These are phyloP conservation scores for Lacerta viridis DNA, from an alignment of 2,797 vertebrate species.

Conservation along the genomic window DNA sequence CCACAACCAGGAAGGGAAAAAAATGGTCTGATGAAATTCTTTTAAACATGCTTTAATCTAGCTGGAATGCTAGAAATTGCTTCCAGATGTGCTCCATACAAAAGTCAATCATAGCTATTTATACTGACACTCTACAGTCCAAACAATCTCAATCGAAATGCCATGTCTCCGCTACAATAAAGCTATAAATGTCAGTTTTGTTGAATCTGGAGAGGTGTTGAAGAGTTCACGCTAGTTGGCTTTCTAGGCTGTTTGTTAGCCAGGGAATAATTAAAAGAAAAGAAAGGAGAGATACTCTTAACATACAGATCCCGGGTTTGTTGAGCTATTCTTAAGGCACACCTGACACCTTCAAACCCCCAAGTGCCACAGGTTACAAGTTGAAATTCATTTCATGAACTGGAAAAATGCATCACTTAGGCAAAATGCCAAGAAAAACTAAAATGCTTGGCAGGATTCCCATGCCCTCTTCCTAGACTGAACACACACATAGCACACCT, in stretches of 20 bases:
- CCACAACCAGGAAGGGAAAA: conserved; percentile 81
- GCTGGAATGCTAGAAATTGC: conserved; percentile 89
- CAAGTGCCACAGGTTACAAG: conserved; percentile 76
- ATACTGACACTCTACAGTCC: conserved; percentile 85
- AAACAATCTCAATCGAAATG: conserved; percentile 85
- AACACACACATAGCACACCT: conserved; percentile 77
- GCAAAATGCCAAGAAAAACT: conserved; percentile 72
- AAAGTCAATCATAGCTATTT: conserved; percentile 89
- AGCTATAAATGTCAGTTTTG: conserved; percentile 87
- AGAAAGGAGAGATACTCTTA: conserved; percentile 55
- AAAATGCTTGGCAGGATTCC: conserved; percentile 72
- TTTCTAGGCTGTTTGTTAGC: conserved; percentile 80
- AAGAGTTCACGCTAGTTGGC: conserved; percentile 84
- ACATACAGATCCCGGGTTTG: conserved; percentile 62
- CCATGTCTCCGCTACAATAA: conserved; percentile 82
- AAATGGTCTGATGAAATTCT: conserved; percentile 84
- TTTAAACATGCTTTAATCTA: conserved; percentile 90
- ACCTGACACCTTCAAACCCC: conserved; percentile 78
- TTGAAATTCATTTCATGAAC: conserved; percentile 75
- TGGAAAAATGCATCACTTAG: conserved; percentile 77
- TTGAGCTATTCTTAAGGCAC: conserved; percentile 69
- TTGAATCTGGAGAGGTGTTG: conserved; percentile 86
- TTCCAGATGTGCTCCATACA: conserved; percentile 89
- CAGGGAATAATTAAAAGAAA: conserved; percentile 60
- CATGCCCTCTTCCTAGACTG: conserved; percentile 61